A percentile compares a stretch with the other conserved stretches of the same genome.
phyloP scores from a whole-genome alignment of 1,140 invertebrate genomes.

The Homalodisca vitripennis region DNA sequence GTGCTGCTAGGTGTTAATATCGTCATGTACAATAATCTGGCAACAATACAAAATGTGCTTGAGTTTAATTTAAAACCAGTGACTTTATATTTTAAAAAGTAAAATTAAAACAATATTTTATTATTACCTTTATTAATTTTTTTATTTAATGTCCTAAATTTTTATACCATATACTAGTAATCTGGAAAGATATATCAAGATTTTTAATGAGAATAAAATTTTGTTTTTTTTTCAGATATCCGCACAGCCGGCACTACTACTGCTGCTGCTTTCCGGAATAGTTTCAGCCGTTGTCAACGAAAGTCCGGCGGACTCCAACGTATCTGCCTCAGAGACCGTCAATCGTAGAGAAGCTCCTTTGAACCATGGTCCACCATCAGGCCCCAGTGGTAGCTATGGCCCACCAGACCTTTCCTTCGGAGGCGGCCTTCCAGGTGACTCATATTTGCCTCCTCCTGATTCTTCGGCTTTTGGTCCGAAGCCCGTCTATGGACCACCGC shows the following conservation, averaged over 20 bases:
- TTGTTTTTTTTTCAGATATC: constrained; percentile 36
- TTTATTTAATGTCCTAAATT: too few species aligned
- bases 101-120: too few species aligned
- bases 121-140: too few species aligned
- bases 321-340: constrained; percentile 26
- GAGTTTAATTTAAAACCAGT: too few species aligned
- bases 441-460: constrained; percentile 38
- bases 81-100: too few species aligned
- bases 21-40: too few species aligned
- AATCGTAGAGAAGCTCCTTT: constrained; percentile 31
- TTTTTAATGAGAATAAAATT: too few species aligned
- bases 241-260: constrained; percentile 15
- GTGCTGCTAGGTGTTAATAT: too few species aligned
- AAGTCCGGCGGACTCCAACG: constrained; percentile 18
- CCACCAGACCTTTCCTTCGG: constrained; percentile 38
- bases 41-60: too few species aligned
- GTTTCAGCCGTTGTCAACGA: constrained; percentile 29
- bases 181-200: too few species aligned
- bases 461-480: constrained; percentile 45
- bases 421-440: constrained; percentile 28
- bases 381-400: constrained; percentile 46
- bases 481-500: constrained; percentile 49
- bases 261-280: constrained; percentile 28
- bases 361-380: constrained; percentile 23
- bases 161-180: too few species aligned